Evolutionary conservation across 2,113 vertebrate species (phyloP).

Genomic region (Lepus americanus): DNA sequence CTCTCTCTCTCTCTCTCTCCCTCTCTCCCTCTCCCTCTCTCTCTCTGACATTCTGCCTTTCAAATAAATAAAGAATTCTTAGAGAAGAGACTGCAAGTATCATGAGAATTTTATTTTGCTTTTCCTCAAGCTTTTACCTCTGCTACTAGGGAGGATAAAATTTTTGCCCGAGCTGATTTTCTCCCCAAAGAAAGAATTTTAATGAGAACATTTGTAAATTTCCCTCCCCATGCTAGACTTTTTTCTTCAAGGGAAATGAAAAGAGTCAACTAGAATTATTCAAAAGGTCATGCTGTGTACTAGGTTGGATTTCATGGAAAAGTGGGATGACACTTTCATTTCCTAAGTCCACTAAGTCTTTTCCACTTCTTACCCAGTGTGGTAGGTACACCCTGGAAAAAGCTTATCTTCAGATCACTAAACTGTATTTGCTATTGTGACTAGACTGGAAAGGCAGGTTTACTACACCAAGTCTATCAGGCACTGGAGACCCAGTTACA

Average conservation of each 20-base stretch:
- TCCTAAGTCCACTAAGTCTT: background rate
- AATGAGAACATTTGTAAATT: background rate
- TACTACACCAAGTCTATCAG: background rate
- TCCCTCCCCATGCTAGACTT: background rate
- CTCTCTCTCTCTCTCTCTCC: too few relatives aligned
- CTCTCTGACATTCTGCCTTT: too few relatives aligned
- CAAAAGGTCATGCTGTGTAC: background rate
- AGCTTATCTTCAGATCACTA: background rate
- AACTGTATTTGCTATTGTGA: background rate
- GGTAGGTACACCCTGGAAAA: background rate
- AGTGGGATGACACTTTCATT: background rate
- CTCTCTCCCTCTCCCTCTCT: too few relatives aligned
- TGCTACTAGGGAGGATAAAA: background rate
- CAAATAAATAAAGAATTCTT: too few relatives aligned
- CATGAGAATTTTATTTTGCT: background rate
- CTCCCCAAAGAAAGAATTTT: background rate
- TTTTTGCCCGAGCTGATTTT: background rate
- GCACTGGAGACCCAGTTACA: constrained; percentile 7
- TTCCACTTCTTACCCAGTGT: background rate
- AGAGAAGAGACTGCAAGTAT: constrained; percentile 3
- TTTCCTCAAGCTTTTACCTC: constrained; percentile 31
- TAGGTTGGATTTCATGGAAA: constrained; percentile 33
- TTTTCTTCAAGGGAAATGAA: background rate
- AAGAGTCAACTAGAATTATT: constrained; percentile 4
- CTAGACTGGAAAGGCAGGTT: background rate